phyloP scores from a whole-genome alignment of 1,140 invertebrate species.

The Diabrotica undecimpunctata region DNA sequence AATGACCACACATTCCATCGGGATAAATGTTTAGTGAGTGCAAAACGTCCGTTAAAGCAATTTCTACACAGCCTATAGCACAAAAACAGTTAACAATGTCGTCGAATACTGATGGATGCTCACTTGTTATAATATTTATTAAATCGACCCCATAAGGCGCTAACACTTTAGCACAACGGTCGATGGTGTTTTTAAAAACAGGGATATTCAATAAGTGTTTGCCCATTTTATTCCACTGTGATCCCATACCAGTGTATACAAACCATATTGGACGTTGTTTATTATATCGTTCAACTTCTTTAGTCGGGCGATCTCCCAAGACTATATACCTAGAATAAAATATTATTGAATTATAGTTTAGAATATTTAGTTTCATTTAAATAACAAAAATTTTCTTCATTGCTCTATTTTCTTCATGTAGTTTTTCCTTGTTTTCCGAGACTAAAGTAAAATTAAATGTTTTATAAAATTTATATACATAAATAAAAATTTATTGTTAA shows the following conservation, averaged over 20 bases:
- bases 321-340: constrained; percentile 15
- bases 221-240: constrained; percentile 92
- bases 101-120: constrained; percentile 69
- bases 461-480: too few relatives aligned
- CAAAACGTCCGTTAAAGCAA: constrained; percentile 83
- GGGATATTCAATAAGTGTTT: constrained; percentile 74
- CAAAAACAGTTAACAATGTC: constrained; percentile 84
- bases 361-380: too few relatives aligned
- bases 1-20: constrained; percentile 92
- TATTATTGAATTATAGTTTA: constrained; percentile 1
- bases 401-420: too few relatives aligned
- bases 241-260: constrained; percentile 93
- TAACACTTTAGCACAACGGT: constrained; percentile 68
- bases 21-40: constrained; percentile 69
- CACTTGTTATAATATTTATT: constrained; percentile 69
- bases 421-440: too few relatives aligned
- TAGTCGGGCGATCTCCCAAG: constrained; percentile 17
- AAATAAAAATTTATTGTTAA: too few relatives aligned
- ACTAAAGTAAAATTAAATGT: too few relatives aligned
- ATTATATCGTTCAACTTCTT: constrained; percentile 12
- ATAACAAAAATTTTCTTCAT: too few relatives aligned
- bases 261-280: constrained; percentile 82
- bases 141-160: constrained; percentile 74
- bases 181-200: constrained; percentile 70
- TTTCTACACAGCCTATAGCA: constrained; percentile 87